Evolutionary conservation across 2,113 vertebrate genomes (phyloP).

Genomic region (Coptodon bakossiorum): DNA sequence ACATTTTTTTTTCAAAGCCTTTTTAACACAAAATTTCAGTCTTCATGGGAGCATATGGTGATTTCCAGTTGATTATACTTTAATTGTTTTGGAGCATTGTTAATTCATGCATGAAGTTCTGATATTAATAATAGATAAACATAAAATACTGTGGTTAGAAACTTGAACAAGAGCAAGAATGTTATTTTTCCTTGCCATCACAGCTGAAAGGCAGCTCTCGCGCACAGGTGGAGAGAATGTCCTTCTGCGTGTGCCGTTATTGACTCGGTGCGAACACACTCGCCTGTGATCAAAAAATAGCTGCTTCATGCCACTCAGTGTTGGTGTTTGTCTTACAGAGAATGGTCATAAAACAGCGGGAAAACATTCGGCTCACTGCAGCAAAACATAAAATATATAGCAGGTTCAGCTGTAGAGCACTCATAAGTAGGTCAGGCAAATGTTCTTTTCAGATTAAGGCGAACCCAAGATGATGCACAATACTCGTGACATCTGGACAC

Average conservation of each 20-base stretch:
- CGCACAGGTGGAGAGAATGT: constrained; percentile 25
- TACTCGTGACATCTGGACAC: constrained; percentile 50
- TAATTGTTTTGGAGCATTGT: background rate
- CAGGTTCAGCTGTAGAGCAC: constrained; percentile 1
- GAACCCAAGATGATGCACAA: constrained; percentile 37
- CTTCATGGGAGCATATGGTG: background rate
- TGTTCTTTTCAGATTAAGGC: constrained; percentile 37
- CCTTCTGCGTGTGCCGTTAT: constrained; percentile 2
- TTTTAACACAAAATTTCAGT: background rate
- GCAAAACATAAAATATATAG: constrained; percentile 32
- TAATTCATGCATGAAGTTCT: background rate
- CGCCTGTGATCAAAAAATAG: background rate
- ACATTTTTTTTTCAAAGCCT: background rate
- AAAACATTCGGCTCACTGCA: background rate
- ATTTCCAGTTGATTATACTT: background rate
- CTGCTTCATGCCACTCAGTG: background rate
- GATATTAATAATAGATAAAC: background rate
- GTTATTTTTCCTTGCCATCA: constrained; percentile 3
- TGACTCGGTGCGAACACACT: background rate
- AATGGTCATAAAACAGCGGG: background rate
- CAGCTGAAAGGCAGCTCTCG: constrained; percentile 6
- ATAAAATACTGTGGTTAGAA: background rate
- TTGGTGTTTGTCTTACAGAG: background rate
- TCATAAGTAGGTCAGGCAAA: constrained; percentile 57
- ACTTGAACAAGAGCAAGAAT: background rate